Evolutionary conservation across 1,140 invertebrate species (phyloP), one percentile per base, ranked within the genome.

Genomic region (Littorina saxatilis): DNA sequence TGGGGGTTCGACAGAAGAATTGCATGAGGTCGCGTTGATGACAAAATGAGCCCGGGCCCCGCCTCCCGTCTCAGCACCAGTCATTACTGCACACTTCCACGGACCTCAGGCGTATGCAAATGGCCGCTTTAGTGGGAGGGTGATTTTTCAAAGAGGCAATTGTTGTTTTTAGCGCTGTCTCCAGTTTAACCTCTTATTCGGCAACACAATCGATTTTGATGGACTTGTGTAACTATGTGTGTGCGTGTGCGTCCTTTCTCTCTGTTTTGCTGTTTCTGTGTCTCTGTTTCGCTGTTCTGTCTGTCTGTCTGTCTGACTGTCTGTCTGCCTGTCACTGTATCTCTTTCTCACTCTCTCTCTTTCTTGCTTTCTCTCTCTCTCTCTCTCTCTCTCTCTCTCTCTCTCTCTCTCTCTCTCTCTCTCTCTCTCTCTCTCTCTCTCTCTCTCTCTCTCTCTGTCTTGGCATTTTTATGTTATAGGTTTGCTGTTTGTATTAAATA

Each of bases 81-180:
- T 68, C 29, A 68, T 68, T 68, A 68, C 32, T 15, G 11, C 66
- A 39, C 66, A 23, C 13, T 68, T 39, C 7, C 13, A 32, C 32
- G 17, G 29, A 9, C 7, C 7, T 11, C 4, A 58, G 43, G 7
- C 43, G 43, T 68, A 68, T 68, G 66, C 66, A 68, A 40, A 68
- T 39, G 35, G 39, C 17, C 66, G 17, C n/a, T 27, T 9, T 58
- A 58, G 55, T 27, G 15, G 17, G 55, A 58, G 66, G 66, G 66
- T 27, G 35, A 68, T 68, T 68, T 68, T 68, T 68, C 66, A 68
- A 13, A 68, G 35, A 15, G 35, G 66, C 66, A 40, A 68, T 68
- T 68, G 66, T n/a, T 68, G 66, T 68, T 39, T 68, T 68, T 68
- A 68, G 15, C 35, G 66, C 66, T 68, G 66, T 68, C 66, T 39